Conservation (phyloP, 1,140 invertebrate species). For the Drosophila takahashii region DNA sequence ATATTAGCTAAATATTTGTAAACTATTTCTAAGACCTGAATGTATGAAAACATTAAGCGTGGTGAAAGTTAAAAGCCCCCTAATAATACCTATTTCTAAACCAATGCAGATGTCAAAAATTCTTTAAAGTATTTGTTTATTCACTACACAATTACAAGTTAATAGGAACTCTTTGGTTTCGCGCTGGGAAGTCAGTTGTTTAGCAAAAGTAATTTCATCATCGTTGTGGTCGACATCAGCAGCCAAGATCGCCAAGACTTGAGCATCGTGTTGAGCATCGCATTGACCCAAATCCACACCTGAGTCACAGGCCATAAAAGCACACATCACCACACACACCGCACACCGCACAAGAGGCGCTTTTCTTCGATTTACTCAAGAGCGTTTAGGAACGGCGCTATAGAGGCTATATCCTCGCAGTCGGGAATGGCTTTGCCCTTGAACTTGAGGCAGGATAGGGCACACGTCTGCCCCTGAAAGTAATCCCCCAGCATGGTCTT, state of each 20-base stretch:
- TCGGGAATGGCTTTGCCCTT: slow-evolving; percentile 93
- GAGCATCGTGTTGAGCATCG: slow-evolving; percentile 53
- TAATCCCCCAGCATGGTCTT: slow-evolving; percentile 94
- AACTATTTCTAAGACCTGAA: neutral
- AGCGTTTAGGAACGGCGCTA: slow-evolving; percentile 91
- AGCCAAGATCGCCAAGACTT: slow-evolving; percentile 45
- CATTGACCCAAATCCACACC: slow-evolving; percentile 68
- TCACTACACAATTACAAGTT: slow-evolving; percentile 34
- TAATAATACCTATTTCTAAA: neutral
- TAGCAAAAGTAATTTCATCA: slow-evolving; percentile 46
- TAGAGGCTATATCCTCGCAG: slow-evolving; percentile 91
- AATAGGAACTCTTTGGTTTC: slow-evolving; percentile 61
- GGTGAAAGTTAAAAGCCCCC: neutral
- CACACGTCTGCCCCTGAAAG: slow-evolving; percentile 93
- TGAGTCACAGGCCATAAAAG: slow-evolving; percentile 69
- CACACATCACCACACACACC: slow-evolving; percentile 21
- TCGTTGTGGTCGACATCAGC: slow-evolving; percentile 42
- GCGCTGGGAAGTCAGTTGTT: slow-evolving; percentile 37
- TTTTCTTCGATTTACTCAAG: slow-evolving; percentile 57
- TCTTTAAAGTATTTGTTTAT: slow-evolving; percentile 30
- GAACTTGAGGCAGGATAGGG: slow-evolving; percentile 92
- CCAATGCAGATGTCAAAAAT: neutral
- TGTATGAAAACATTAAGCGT: neutral
- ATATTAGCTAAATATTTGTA: neutral
- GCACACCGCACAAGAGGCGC: slow-evolving; percentile 20